Base-by-base conservation (phyloP, 2,888 invertebrate species). In the Cheilosia vernalis region DNA sequence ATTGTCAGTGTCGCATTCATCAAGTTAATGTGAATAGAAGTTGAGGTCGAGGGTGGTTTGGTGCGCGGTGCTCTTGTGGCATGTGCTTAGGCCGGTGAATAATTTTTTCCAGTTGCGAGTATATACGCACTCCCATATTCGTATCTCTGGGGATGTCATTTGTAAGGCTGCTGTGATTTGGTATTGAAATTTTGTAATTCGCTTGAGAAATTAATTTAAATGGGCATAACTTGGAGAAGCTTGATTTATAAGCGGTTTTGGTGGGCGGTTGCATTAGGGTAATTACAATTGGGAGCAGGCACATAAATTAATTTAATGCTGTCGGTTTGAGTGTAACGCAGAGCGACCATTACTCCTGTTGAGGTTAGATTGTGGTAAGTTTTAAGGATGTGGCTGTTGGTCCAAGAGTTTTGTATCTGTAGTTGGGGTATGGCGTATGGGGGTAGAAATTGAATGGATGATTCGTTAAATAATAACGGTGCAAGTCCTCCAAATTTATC, bases 1-100 rank as follows among this genome's bases (percentile, higher is more conserved):
- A 85, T 76, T 81, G 81, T 85, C 85, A 85, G 63, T 67, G 76
- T 53, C 81, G 77, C 81, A 85, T 85, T 81, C 76, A 81, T 85
- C 85, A 85, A 60, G 70, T 70, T 85, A 85, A 85, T 85, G 85
- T 64, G 64, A 70, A 44, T 78, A 42, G 69, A 51, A 58, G 78
- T 56, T 64, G 21, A 5, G 27, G 27, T n/a, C 27, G 15, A 17
- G 17, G 7, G 4, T 13, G 15, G 30, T 21, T 1, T 30, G 7
- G 2, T 15, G 44, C 4, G n/a, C 7, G 17, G n/a, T 44, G 63
- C 37, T 27, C 13, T 37, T 13, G 30, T 30, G 37, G 33, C 53
- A 60, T 37, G 37, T 55, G 56, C 76, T 74, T 63, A 74, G 67
- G 55, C 47, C 64, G 30, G 40, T 37, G 33, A 63, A 60, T 73